Evolutionary conservation across 2,888 invertebrate genomes (phyloP).

Genomic region (Diarsia mendica): DNA sequence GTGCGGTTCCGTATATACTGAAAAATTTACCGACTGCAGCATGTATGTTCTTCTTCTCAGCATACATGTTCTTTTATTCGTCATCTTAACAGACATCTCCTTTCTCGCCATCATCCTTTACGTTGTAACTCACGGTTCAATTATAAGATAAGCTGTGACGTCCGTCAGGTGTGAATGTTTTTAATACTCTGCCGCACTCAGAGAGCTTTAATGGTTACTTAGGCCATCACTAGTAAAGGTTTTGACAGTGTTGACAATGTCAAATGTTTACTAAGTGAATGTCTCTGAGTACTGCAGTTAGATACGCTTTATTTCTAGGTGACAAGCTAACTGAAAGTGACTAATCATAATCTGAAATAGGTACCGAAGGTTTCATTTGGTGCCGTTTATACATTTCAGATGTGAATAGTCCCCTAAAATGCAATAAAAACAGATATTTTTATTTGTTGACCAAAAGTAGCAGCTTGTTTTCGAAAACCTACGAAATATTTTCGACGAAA

Average conservation of each 20-base stretch:
- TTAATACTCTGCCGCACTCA: neutral
- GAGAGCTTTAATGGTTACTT: no score
- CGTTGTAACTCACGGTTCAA: neutral
- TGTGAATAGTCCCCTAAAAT: conserved; percentile 12
- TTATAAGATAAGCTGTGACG: neutral
- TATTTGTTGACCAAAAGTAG: neutral
- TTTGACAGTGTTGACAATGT: no score
- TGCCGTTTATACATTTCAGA: neutral
- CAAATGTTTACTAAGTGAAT: no score
- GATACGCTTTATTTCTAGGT: conserved; percentile 32
- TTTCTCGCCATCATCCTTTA: no score
- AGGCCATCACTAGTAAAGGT: no score
- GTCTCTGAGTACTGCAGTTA: neutral
- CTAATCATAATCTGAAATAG: conserved; percentile 12
- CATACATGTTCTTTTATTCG: no score
- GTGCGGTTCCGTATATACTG: no score
- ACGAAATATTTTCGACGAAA: neutral
- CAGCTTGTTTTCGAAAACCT: conserved; percentile 8
- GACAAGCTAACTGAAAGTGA: conserved; percentile 1
- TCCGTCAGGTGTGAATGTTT: conserved; percentile 28
- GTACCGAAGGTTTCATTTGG: neutral
- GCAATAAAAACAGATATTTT: neutral
- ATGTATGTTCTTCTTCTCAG: no score
- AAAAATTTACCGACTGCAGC: no score
- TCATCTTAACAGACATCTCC: no score